Evolutionary conservation across 2,797 vertebrate species (phyloP).

Genomic region (Platyrinchus mystaceus): DNA sequence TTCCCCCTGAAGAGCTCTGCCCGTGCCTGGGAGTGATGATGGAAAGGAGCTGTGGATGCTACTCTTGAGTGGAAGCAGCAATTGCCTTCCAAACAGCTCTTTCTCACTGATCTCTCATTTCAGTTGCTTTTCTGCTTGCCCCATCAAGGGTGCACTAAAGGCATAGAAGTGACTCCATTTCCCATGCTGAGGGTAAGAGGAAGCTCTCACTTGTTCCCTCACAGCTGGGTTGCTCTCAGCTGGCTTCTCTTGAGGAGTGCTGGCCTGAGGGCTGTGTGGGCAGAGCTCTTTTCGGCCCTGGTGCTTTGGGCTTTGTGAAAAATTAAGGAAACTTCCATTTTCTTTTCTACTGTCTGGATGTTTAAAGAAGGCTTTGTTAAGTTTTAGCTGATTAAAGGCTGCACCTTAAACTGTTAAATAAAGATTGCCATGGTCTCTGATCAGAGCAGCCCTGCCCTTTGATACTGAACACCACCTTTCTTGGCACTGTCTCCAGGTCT

Average conservation of each 20-base stretch:
- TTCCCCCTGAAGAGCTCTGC: neutral
- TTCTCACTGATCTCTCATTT: neutral
- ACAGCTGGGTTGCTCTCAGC: neutral
- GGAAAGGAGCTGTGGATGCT: neutral
- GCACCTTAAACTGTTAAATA: neutral
- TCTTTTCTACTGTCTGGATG: neutral
- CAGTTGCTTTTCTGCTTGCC: neutral
- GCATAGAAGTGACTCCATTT: neutral
- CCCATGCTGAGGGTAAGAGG: neutral
- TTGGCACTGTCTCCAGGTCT: neutral
- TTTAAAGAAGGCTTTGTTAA: neutral
- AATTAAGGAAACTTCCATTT: neutral
- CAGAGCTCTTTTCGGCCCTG: neutral
- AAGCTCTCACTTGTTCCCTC: neutral
- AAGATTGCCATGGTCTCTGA: neutral
- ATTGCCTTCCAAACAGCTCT: neutral
- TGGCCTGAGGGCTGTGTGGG: neutral
- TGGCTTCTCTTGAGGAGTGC: neutral
- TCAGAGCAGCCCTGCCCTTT: neutral
- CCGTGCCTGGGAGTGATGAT: neutral
- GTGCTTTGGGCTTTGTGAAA: neutral
- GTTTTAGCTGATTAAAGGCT: neutral
- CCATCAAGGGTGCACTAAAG: neutral
- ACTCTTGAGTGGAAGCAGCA: neutral
- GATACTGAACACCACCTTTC: neutral